Evolutionary conservation across 2,888 invertebrate genomes (phyloP).

Genomic region (Zhuqinia jingwanae): DNA sequence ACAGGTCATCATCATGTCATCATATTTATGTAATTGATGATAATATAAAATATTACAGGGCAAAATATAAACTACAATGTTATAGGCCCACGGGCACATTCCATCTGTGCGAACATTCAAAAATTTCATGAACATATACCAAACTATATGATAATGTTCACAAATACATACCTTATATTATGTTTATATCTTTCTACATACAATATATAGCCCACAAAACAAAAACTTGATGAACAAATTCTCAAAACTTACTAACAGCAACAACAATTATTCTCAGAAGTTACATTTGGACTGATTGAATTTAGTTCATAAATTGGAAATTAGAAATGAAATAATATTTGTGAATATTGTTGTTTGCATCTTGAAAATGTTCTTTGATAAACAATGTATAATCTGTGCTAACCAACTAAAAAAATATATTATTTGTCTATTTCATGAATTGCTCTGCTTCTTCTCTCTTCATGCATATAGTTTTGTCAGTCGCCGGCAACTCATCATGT

Average conservation of each 20-base stretch:
- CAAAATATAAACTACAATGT: too few relatives aligned
- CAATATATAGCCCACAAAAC: too few relatives aligned
- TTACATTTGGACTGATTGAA: too few relatives aligned
- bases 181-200: too few relatives aligned
- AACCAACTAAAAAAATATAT: constrained; percentile 47
- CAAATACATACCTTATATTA: too few relatives aligned
- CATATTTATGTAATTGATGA: neutral
- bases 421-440: constrained; percentile 75
- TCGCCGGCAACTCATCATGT: constrained; percentile 79
- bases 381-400: constrained; percentile 9
- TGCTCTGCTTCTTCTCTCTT: constrained; percentile 74
- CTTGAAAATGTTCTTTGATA: neutral
- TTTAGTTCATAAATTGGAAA: too few relatives aligned
- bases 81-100: constrained; percentile 4
- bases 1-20: neutral
- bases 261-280: too few relatives aligned
- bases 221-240: neutral
- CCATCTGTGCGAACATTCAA: too few relatives aligned
- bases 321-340: too few relatives aligned
- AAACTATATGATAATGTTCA: neutral
- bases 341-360: neutral
- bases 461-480: constrained; percentile 79
- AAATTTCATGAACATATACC: neutral
- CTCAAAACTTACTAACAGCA: neutral
- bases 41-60: neutral